These are phyloP conservation scores for Acronicta psi DNA, from an alignment of 2,888 invertebrate species.

Conservation along the genomic window DNA sequence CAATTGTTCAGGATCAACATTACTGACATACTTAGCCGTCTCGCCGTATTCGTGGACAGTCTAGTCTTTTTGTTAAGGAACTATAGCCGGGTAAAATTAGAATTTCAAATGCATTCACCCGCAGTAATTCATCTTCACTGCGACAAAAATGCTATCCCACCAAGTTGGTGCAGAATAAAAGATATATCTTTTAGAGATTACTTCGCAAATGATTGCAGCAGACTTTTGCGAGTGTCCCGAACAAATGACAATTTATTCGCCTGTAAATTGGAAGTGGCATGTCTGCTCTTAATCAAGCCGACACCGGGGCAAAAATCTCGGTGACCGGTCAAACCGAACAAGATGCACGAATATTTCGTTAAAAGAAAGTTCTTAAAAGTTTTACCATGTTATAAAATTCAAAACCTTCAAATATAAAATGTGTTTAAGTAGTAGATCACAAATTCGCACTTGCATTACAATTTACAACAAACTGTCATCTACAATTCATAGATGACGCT, in stretches of 20 bases:
- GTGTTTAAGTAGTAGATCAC: slow-evolving; percentile 26
- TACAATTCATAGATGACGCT: slow-evolving; percentile 53
- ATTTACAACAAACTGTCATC: slow-evolving; percentile 52
- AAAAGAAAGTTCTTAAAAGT: slow-evolving; percentile 41
- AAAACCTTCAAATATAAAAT: slow-evolving; percentile 28
- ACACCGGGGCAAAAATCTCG: slow-evolving; percentile 62
- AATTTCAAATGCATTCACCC: slow-evolving; percentile 73
- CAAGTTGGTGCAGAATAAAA: slow-evolving; percentile 44
- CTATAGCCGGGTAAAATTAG: slow-evolving; percentile 67
- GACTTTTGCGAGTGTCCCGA: slow-evolving; percentile 63
- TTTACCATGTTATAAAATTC: slow-evolving; percentile 26
- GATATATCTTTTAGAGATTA: slow-evolving; percentile 55
- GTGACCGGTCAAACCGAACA: slow-evolving; percentile 55
- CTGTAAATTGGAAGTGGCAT: slow-evolving; percentile 71
- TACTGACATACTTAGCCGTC: slow-evolving; percentile 77
- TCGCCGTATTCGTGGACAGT: slow-evolving; percentile 71
- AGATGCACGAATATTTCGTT: slow-evolving; percentile 28
- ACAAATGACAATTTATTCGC: slow-evolving; percentile 70
- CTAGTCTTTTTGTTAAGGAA: slow-evolving; percentile 66
- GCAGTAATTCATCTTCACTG: slow-evolving; percentile 62
- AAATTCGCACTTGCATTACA: slow-evolving; percentile 49
- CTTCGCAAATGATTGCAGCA: slow-evolving; percentile 62
- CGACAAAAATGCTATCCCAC: slow-evolving; percentile 28
- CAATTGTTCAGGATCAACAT: slow-evolving; percentile 62
- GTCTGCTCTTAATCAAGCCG: slow-evolving; percentile 72